These are phyloP conservation scores for Antennarius striatus DNA, from an alignment of 2,113 vertebrate genomes.

Conservation along the genomic window DNA sequence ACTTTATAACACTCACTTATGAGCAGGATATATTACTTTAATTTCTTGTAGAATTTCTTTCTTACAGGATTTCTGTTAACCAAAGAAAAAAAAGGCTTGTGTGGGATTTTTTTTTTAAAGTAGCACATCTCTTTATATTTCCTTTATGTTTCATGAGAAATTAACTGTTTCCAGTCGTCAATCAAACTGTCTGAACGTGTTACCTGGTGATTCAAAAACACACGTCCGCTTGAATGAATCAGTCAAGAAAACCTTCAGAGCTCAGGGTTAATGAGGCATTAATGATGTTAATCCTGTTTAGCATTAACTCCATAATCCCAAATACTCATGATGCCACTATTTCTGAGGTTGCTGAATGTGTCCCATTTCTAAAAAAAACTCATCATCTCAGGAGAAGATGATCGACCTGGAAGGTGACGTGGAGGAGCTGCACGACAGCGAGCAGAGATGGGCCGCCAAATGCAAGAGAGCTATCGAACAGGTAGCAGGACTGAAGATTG, in stretches of 20 bases:
- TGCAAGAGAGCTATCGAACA: conserved; percentile 79
- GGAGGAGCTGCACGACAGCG: conserved; percentile 80
- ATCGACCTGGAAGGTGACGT: conserved; percentile 78
- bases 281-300: conserved; percentile 62
- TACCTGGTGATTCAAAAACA: conserved; percentile 37
- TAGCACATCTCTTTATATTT: no score
- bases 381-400: conserved; percentile 71
- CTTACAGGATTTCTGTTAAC: no score
- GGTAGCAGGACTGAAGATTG: conserved; percentile 43
- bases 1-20: no score
- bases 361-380: background rate
- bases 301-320: conserved; percentile 56
- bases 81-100: no score
- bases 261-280: conserved; percentile 63
- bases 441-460: conserved; percentile 74
- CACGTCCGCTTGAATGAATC: conserved; percentile 57
- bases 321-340: conserved; percentile 32
- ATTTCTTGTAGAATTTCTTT: no score
- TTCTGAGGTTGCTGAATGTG: conserved; percentile 41
- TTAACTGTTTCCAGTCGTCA: background rate
- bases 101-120: no score
- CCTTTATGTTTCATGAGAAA: no score
- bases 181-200: conserved; percentile 11
- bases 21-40: no score
- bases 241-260: conserved; percentile 42